phyloP scores from a whole-genome alignment of 1,140 invertebrate species.

The Ooceraea biroi region DNA sequence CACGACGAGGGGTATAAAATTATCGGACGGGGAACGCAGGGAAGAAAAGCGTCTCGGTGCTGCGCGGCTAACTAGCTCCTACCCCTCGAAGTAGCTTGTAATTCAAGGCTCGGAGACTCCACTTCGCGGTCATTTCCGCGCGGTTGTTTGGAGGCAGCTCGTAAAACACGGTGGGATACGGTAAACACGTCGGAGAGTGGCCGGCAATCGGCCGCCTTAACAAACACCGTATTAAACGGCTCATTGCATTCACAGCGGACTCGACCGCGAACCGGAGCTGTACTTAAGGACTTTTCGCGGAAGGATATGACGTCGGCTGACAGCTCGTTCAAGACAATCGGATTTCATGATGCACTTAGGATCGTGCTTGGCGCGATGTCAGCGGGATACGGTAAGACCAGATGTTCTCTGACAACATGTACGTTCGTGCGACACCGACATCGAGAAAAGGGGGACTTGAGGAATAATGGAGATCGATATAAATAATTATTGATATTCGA shows the following conservation, averaged over 20 bases:
- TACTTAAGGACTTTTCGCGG: slow-evolving; percentile 31
- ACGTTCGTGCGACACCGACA: too few species aligned
- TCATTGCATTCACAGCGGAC: slow-evolving; percentile 46
- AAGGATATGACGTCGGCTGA: slow-evolving; percentile 7
- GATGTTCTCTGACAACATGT: not conserved
- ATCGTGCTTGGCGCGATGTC: not conserved
- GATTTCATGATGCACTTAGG: slow-evolving; percentile 17
- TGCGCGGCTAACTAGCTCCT: slow-evolving; percentile 27
- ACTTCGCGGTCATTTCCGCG: slow-evolving; percentile 36
- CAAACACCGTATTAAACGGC: slow-evolving; percentile 70
- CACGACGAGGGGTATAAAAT: not conserved
- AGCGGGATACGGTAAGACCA: not conserved
- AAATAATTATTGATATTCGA: not conserved
- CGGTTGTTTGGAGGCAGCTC: slow-evolving; percentile 61
- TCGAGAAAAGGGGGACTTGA: not conserved
- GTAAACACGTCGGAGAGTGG: slow-evolving; percentile 57
- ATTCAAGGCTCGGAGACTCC: slow-evolving; percentile 40
- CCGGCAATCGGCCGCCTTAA: slow-evolving; percentile 52
- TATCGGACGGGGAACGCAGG: not conserved
- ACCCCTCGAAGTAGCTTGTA: slow-evolving; percentile 48
- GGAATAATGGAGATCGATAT: not conserved
- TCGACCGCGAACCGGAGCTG: slow-evolving; percentile 18
- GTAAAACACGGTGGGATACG: slow-evolving; percentile 62
- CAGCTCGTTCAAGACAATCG: slow-evolving; percentile 33
- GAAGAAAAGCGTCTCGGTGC: slow-evolving; percentile 31